These are phyloP conservation scores for Ichneumon xanthorius DNA, from an alignment of 2,888 invertebrate species.

Conservation along the genomic window DNA sequence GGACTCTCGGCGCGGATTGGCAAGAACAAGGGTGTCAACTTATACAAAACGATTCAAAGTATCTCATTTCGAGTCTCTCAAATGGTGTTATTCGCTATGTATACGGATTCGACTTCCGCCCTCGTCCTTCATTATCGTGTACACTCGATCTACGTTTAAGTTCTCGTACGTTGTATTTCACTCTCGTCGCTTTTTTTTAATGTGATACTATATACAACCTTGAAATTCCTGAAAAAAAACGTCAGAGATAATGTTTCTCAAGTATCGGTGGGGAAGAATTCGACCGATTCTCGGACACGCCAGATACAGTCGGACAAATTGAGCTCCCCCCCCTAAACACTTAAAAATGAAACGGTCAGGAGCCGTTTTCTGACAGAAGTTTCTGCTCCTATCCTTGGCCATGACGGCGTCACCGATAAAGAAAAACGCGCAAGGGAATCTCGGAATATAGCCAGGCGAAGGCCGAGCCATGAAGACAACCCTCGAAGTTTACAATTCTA, in stretches of 20 bases:
- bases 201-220: slow-evolving; percentile 11
- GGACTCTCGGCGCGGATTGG: neutral
- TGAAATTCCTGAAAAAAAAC: slow-evolving; percentile 8
- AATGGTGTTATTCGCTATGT: neutral
- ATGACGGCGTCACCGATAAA: slow-evolving; percentile 59
- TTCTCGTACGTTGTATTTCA: slow-evolving; percentile 4
- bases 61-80: slow-evolving; percentile 5
- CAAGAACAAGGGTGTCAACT: slow-evolving; percentile 33
- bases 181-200: neutral
- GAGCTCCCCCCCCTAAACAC: slow-evolving; percentile 42
- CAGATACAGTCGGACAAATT: slow-evolving; percentile 46
- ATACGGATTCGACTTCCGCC: slow-evolving; percentile 37
- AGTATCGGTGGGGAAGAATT: slow-evolving; percentile 41
- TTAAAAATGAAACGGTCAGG: slow-evolving; percentile 52
- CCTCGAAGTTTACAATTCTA: slow-evolving; percentile 55
- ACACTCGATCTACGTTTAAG: neutral
- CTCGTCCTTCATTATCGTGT: neutral
- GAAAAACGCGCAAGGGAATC: slow-evolving; percentile 50
- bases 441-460: slow-evolving; percentile 35
- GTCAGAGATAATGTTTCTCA: slow-evolving; percentile 29
- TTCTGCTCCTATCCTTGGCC: slow-evolving; percentile 11
- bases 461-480: slow-evolving; percentile 36
- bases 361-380: slow-evolving; percentile 23
- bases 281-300: slow-evolving; percentile 33
- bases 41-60: slow-evolving; percentile 23